A percentile compares a stretch with the other conserved stretches of the same genome.
phyloP scores from a whole-genome alignment of 2,113 vertebrate species.

The Centrocercus urophasianus region DNA sequence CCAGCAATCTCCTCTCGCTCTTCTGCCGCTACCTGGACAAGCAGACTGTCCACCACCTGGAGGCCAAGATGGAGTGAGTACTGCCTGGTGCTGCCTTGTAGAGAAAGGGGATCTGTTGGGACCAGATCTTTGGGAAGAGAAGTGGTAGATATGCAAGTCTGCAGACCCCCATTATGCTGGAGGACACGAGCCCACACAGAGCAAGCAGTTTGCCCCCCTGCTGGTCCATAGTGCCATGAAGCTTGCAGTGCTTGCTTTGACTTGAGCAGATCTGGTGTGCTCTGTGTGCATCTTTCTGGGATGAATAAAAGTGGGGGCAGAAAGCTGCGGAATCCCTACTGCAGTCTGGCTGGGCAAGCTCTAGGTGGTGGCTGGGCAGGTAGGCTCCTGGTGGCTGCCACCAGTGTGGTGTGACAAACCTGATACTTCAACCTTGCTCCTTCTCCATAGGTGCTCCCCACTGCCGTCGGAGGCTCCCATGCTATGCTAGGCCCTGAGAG shows the following conservation, averaged over 20 bases:
- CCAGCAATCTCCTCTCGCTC: slow-evolving; percentile 91
- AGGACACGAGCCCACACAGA: neutral
- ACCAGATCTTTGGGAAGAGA: neutral
- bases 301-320: neutral
- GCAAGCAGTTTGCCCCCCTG: neutral
- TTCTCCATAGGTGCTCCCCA: neutral
- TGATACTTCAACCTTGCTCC: accelerated
- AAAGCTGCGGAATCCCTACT: neutral
- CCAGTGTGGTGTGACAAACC: accelerated
- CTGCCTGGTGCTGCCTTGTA: neutral
- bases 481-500: neutral
- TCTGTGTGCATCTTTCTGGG: neutral
- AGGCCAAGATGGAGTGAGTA: slow-evolving; percentile 90
- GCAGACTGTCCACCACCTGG: slow-evolving; percentile 86
- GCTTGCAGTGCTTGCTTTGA: neutral
- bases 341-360: neutral
- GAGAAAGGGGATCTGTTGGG: neutral
- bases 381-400: neutral
- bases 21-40: slow-evolving; percentile 96
- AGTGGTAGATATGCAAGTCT: neutral
- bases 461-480: neutral
- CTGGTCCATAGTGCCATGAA: neutral
- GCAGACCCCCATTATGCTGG: accelerated
- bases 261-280: neutral
- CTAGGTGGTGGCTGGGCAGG: no score